These are phyloP conservation scores for Pionites leucogaster DNA, from an alignment of 2,113 vertebrate genomes.

Conservation along the genomic window DNA sequence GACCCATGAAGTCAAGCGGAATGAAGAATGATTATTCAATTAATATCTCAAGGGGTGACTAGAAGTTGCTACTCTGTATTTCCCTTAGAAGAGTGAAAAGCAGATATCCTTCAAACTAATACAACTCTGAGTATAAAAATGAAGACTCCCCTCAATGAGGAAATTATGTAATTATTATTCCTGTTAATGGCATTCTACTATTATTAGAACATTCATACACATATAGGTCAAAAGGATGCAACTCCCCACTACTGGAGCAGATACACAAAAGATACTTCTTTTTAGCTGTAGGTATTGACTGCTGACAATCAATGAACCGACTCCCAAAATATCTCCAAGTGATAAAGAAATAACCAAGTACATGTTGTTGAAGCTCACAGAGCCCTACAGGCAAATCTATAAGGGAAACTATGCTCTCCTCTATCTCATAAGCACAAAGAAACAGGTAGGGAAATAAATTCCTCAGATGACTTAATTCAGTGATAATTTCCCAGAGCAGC, in stretches of 20 bases:
- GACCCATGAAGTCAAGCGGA: slow-evolving; percentile 11
- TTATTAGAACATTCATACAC: neutral
- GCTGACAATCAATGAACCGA: neutral
- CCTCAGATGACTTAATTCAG: slow-evolving; percentile 6
- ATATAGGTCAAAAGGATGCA: neutral
- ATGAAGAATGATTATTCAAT: slow-evolving; percentile 43
- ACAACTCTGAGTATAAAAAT: neutral
- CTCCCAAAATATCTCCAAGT: neutral
- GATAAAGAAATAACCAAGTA: neutral
- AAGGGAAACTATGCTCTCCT: neutral
- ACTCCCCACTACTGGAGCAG: neutral
- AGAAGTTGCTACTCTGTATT: slow-evolving; percentile 9
- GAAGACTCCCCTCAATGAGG: neutral
- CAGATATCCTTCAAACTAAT: neutral
- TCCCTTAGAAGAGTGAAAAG: neutral
- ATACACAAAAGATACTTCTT: neutral
- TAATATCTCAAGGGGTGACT: slow-evolving; percentile 10
- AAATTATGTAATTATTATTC: neutral
- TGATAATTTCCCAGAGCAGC: neutral
- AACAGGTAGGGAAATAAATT: neutral
- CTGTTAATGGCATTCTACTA: neutral
- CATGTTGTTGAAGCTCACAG: neutral
- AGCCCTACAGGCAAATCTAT: neutral
- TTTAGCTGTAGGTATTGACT: neutral
- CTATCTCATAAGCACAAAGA: neutral